Evolutionary conservation across 2,113 vertebrate species (phyloP).

Genomic region (Camarhynchus parvulus): DNA sequence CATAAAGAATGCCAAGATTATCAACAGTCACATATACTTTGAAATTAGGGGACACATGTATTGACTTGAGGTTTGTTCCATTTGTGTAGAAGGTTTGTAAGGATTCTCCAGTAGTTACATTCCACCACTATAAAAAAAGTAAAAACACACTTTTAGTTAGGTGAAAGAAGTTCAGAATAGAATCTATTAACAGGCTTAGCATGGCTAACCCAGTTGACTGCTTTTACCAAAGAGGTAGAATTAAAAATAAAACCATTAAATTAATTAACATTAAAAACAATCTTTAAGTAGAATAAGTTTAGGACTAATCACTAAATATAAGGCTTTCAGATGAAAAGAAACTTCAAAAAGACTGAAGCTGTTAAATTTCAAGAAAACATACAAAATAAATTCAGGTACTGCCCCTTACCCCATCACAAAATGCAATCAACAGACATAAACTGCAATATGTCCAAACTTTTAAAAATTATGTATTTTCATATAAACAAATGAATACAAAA

Average conservation of each 20-base stretch:
- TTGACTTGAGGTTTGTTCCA: conserved; percentile 88
- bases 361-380: background rate
- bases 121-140: conserved; percentile 89
- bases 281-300: background rate
- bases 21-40: conserved; percentile 91
- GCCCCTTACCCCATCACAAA: background rate
- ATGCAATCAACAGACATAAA: background rate
- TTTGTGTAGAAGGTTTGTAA: conserved; percentile 93
- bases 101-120: conserved; percentile 84
- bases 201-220: background rate
- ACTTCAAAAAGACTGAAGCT: background rate
- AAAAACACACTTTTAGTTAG: background rate
- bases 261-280: background rate
- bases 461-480: background rate
- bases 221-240: background rate
- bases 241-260: background rate
- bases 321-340: background rate
- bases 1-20: conserved; percentile 93
- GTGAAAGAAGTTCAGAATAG: background rate
- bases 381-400: background rate
- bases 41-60: conserved; percentile 89
- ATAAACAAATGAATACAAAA: background rate
- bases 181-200: background rate
- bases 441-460: background rate
- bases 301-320: background rate